Percentiles rank a stretch among this genome's conserved stretches.
These are phyloP conservation scores for Buceros bicornis DNA, from an alignment of 2,797 vertebrate genomes.

Conservation along the genomic window DNA sequence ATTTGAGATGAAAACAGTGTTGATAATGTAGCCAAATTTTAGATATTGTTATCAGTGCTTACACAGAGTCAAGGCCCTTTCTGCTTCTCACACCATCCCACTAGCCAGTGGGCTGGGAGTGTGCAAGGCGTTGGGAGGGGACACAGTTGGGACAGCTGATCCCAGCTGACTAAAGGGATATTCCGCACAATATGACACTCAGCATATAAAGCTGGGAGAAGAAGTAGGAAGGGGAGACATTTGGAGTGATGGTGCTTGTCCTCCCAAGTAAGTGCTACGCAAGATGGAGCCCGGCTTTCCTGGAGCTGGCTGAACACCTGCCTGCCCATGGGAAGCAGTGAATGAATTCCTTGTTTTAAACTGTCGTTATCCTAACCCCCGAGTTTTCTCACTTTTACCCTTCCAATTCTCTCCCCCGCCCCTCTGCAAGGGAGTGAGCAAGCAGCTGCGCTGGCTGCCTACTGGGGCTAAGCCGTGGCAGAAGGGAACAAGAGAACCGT, in stretches of 20 bases:
- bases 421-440: background rate
- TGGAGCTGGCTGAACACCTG: too few species aligned
- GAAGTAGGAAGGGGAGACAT: too few species aligned
- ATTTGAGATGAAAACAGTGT: background rate
- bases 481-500: background rate
- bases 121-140: background rate
- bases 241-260: too few species aligned
- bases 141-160: background rate
- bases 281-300: too few species aligned
- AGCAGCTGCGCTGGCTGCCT: background rate
- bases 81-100: background rate
- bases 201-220: too few species aligned
- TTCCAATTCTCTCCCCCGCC: background rate
- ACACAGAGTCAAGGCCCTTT: background rate
- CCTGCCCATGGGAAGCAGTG: background rate
- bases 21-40: background rate
- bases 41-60: background rate
- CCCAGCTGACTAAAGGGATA: background rate
- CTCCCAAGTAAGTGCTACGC: too few species aligned
- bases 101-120: too few species aligned
- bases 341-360: background rate
- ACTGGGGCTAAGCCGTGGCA: accelerated
- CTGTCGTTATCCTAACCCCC: background rate
- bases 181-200: background rate
- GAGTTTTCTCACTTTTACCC: too few species aligned